Conservation (phyloP, 2,797 vertebrate species). For the Neosalanx taihuensis region DNA sequence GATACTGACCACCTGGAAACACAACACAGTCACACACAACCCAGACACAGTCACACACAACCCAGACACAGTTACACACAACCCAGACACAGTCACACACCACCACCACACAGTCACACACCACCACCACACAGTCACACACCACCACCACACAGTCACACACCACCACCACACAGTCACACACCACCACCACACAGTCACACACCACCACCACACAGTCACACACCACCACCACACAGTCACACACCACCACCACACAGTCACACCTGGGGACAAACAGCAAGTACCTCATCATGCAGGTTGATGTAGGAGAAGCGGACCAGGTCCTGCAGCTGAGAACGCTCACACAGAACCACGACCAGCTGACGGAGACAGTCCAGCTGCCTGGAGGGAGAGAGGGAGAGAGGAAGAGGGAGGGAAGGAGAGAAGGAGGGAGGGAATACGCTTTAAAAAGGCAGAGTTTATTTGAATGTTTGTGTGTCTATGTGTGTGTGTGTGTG, state of each 20-base stretch:
- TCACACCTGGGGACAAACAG: no score
- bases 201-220: background rate
- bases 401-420: background rate
- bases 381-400: slow-evolving; percentile 72
- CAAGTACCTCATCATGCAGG: slow-evolving; percentile 86
- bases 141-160: background rate
- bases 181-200: background rate
- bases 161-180: background rate
- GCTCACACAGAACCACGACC: slow-evolving; percentile 92
- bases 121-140: no score
- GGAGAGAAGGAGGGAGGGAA: background rate
- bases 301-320: slow-evolving; percentile 92
- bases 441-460: background rate
- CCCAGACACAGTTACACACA: no score
- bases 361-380: slow-evolving; percentile 93
- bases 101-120: background rate
- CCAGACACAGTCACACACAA: background rate
- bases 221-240: background rate
- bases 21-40: background rate
- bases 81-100: background rate
- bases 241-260: background rate
- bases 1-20: slow-evolving; percentile 85
- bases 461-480: no score
- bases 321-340: slow-evolving; percentile 89
- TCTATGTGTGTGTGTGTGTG: no score